Evolutionary conservation across 2,797 vertebrate genomes (phyloP), one percentile per base, ranked within the genome.

Genomic region (Garrulus glandarius): DNA sequence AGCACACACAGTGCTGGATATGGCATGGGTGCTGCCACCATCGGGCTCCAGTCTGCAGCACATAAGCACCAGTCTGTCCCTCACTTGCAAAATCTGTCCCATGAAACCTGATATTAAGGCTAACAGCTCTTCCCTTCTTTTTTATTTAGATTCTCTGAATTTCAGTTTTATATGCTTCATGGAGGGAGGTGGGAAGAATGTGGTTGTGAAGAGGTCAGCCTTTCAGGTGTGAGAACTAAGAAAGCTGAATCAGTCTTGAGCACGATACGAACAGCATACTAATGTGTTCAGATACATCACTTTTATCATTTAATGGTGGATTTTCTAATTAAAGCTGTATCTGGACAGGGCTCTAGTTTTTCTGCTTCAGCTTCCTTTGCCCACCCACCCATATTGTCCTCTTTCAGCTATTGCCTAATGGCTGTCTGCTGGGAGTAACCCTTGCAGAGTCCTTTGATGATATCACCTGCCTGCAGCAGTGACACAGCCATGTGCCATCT

Each of bases 11-110:
- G 49, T 8, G 19, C 30, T 47, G 32, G 50, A 13, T 41, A 5
- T 23, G 21, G 7, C 0, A 0, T 52, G 55, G 39, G 7, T 9
- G 11, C 44, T 80, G 79, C 32, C 2, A 1, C 37, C 2, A 3
- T 6, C 6, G 26, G 20, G n/a, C 18, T 61, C 43, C 50, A 5
- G 14, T 13, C 74, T 81, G 2, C 39, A 46, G 46, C 41, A 24
- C 2, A 0, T 19, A n/a, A 63, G 27, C 14, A 30, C 32, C 1
- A 6, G 13, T 32, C 5, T 24, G 10, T 53, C 27, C 47, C 53
- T 55, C 8, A 2, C n/a, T 23, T 32, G 59, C 32, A 68, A 79
- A 80, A 87, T 59, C 29, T 4, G 4, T 67, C 46, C 44, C 15
- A 1, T 9, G 4, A 49, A 79, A 20, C 30, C 36, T 50, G 59